A percentile compares a stretch with the other conserved stretches of the same genome.
Conservation (phyloP, 2,797 vertebrate genomes). For the Eidolon dupreanum region DNA sequence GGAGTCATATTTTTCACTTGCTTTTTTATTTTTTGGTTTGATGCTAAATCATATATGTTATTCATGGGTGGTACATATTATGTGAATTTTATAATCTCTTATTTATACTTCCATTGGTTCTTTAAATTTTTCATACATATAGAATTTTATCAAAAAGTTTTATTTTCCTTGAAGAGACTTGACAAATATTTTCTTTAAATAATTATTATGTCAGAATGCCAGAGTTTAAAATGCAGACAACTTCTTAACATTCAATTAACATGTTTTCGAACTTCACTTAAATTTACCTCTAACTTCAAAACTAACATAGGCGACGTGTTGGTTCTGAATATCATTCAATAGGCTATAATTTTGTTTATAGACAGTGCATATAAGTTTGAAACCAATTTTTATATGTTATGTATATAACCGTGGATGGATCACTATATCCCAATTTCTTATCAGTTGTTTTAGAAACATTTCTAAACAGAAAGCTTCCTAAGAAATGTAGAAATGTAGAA, state of each 20-base stretch:
- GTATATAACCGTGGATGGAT: slow-evolving; percentile 36
- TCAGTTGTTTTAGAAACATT: slow-evolving; percentile 61
- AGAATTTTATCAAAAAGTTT: slow-evolving; percentile 1
- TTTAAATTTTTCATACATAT: neutral
- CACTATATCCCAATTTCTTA: slow-evolving; percentile 67
- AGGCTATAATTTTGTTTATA: slow-evolving; percentile 67
- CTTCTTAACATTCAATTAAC: neutral
- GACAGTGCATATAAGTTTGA: slow-evolving; percentile 27
- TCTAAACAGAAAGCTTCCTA: slow-evolving; percentile 69
- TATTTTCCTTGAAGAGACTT: neutral
- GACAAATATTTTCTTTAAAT: neutral
- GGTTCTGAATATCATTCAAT: slow-evolving; percentile 56
- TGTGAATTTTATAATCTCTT: slow-evolving; percentile 4
- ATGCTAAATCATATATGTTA: neutral
- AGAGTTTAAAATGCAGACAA: neutral
- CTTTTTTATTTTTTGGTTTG: neutral
- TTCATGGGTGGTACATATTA: neutral
- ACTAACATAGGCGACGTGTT: neutral
- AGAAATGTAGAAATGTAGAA: slow-evolving; percentile 60
- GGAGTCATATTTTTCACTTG: neutral
- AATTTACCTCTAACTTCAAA: slow-evolving; percentile 61
- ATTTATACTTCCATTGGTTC: neutral
- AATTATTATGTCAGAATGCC: neutral
- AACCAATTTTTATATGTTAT: slow-evolving; percentile 39
- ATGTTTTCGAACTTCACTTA: neutral